phyloP scores from a whole-genome alignment of 2,797 vertebrate species.

The Pelobates cultripes region DNA sequence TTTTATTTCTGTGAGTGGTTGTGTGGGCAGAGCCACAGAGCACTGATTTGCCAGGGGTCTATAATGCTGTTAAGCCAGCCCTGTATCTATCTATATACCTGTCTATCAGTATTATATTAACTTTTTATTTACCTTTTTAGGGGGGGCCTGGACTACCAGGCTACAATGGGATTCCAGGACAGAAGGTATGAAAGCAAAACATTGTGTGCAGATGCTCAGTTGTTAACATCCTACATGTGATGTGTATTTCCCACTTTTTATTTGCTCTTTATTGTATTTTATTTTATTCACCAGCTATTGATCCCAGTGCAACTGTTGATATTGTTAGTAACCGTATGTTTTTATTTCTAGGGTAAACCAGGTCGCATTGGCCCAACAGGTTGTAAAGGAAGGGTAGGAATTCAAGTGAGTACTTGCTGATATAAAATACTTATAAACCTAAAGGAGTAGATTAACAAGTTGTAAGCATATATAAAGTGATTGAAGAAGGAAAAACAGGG shows the following conservation, averaged over 20 bases:
- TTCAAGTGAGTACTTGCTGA: conserved; percentile 40
- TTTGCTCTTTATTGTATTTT: too few relatives aligned
- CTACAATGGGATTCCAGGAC: conserved; percentile 52
- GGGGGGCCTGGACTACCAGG: conserved; percentile 52
- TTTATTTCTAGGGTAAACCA: conserved; percentile 49
- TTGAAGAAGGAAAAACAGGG: too few relatives aligned
- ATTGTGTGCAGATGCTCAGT: too few relatives aligned
- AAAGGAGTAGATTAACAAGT: too few relatives aligned
- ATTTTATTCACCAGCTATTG: not conserved
- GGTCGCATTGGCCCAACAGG: conserved; percentile 55
- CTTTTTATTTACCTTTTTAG: conserved; percentile 4
- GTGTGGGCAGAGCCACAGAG: too few relatives aligned
- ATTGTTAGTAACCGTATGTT: not conserved
- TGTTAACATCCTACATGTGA: not conserved
- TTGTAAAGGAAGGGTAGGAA: conserved; percentile 57
- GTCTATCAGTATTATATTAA: not conserved
- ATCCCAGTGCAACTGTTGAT: not conserved
- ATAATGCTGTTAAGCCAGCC: too few relatives aligned
- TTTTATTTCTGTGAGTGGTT: too few relatives aligned
- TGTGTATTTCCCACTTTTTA: not conserved
- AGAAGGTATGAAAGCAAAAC: conserved; percentile 45
- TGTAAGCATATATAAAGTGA: too few relatives aligned
- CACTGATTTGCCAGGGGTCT: too few relatives aligned
- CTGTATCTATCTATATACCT: too few relatives aligned
- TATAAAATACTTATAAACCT: too few relatives aligned